These are phyloP conservation scores for Drosophila sechellia DNA, from an alignment of 1,140 invertebrate species.

Conservation along the genomic window DNA sequence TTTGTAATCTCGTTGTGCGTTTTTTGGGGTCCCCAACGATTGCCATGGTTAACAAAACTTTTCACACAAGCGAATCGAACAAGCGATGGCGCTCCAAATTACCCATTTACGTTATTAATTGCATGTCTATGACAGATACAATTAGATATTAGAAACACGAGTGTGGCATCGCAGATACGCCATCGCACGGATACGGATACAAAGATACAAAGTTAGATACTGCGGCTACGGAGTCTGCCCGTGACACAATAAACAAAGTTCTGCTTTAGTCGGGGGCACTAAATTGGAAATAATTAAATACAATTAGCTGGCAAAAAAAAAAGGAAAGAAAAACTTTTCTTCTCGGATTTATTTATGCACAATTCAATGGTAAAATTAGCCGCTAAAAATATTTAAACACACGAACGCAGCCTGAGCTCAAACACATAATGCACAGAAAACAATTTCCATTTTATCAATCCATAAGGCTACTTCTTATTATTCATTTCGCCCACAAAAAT, in stretches of 20 bases:
- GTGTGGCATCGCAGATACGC: constrained; percentile 13
- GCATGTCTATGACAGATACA: constrained; percentile 59
- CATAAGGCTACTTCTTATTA: background rate
- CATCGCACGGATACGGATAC: background rate
- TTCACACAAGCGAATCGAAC: constrained; percentile 59
- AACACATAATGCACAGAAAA: background rate
- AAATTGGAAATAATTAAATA: constrained; percentile 74
- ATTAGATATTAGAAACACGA: constrained; percentile 38
- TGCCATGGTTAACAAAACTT: constrained; percentile 58
- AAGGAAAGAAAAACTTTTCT: constrained; percentile 13
- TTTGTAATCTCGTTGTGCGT: constrained; percentile 19
- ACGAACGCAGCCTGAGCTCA: constrained; percentile 6
- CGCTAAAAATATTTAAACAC: constrained; percentile 57
- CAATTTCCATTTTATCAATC: background rate
- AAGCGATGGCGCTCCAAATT: constrained; percentile 41
- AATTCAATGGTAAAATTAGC: constrained; percentile 64
- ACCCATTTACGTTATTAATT: constrained; percentile 69
- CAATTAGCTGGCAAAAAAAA: constrained; percentile 55
- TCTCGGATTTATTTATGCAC: constrained; percentile 56
- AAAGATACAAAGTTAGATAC: background rate
- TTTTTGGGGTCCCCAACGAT: constrained; percentile 19
- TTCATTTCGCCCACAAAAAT: background rate
- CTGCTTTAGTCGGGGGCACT: constrained; percentile 47
- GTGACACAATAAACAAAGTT: constrained; percentile 34
- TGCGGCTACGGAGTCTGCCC: constrained; percentile 8